Base-by-base conservation (phyloP, 2,888 invertebrate genomes). In the Epistrophe eligans region DNA sequence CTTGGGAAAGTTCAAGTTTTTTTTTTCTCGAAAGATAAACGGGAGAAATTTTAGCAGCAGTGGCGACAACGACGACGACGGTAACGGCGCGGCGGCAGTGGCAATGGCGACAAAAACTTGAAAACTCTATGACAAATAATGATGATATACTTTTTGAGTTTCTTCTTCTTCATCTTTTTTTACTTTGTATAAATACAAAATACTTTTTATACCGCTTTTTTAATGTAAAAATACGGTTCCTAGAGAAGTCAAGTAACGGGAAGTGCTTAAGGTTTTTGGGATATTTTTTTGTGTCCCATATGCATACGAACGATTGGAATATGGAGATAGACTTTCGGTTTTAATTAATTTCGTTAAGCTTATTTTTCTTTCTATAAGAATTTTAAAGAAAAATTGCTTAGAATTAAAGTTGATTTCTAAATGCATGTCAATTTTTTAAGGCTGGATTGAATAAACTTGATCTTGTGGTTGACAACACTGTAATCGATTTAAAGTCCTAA, bases 111-210 rank as follows among this genome's bases (percentile, higher is more conserved):
- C 40, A 85, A 73, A 60, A 77, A 85, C 77, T 85, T 85, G 24
- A 57, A 52, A 82, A 64, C 50, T 85, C 50, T 35, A 57, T 77
- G 73, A 85, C 77, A 85, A 77, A 85, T 81, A 81, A 80, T 77
- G 73, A 81, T 82, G 77, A 81, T 74, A 81, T 74, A 74, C 73
- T 60, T 55, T 24, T 58, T 48, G 32, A 38, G 64, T 66, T 66
- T 71, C 8, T 32, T 52, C 35, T 57, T 60, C 58, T 52, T 62
- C 17, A 43, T 45, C 35, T 48, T 77, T 50, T 35, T 50, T 35
- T 64, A 35, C 17, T 52, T 24, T 40, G 70, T 70, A 24, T 24
- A 55, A 70, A 70, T 70, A n/a, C n/a, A n/a, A n/a, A 70, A 55
- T 40, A 24, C 40, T 40, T 55, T 55, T 70, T 28, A 13, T 66